Evolutionary conservation across 2,888 invertebrate genomes (phyloP).

Genomic region (Cordilura impudica): DNA sequence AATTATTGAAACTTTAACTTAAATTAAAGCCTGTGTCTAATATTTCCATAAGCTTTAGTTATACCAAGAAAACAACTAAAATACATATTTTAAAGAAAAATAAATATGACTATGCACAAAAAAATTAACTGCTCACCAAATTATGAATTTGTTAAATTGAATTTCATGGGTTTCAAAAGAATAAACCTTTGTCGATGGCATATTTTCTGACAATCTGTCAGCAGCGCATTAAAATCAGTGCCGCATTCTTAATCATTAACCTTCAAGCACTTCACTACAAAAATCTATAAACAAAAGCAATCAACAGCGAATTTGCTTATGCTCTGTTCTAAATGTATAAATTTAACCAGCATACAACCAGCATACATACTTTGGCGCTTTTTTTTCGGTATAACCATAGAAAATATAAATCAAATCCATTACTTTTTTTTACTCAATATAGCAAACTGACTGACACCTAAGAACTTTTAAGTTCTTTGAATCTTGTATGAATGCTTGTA

Average conservation of each 20-base stretch:
- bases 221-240: slow-evolving; percentile 28
- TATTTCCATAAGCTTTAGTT: too few relatives aligned
- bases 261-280: slow-evolving; percentile 22
- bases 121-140: too few relatives aligned
- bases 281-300: slow-evolving; percentile 1
- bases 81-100: too few relatives aligned
- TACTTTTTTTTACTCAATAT: slow-evolving; percentile 39
- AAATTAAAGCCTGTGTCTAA: too few relatives aligned
- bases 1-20: too few relatives aligned
- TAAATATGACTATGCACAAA: too few relatives aligned
- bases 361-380: neutral
- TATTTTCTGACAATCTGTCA: slow-evolving; percentile 31
- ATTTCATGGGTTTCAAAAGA: slow-evolving; percentile 40
- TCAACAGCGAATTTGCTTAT: neutral
- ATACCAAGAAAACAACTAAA: too few relatives aligned
- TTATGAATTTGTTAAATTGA: slow-evolving; percentile 20
- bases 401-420: slow-evolving; percentile 32
- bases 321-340: slow-evolving; percentile 17
- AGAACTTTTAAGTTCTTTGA: slow-evolving; percentile 27
- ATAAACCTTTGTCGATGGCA: slow-evolving; percentile 10
- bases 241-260: slow-evolving; percentile 48
- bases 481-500: neutral
- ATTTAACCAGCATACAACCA: neutral
- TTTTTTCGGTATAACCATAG: neutral
- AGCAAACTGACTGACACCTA: slow-evolving; percentile 52